Percentiles rank a stretch among this genome's conserved stretches.
phyloP scores from a whole-genome alignment of 2,797 vertebrate genomes.

The Tenualosa ilisha region DNA sequence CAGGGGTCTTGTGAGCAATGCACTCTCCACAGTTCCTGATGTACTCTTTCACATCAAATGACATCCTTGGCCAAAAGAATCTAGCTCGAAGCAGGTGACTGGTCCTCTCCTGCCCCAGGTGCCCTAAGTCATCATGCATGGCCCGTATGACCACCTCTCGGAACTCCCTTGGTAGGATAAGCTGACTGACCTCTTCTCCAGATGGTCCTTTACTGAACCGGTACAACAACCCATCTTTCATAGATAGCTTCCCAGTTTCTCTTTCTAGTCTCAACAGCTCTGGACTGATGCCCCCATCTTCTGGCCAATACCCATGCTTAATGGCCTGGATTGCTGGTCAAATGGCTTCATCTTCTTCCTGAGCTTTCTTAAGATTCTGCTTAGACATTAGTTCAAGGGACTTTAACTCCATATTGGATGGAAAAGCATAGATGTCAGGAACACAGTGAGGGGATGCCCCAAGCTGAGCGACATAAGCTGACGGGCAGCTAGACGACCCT shows the following conservation, averaged over 20 bases:
- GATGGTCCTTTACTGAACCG: too few relatives aligned
- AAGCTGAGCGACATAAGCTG: too few relatives aligned
- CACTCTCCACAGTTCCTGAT: slow-evolving; percentile 39
- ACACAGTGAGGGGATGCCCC: too few relatives aligned
- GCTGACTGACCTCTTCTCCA: too few relatives aligned
- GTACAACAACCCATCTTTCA: background rate
- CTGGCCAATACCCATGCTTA: background rate
- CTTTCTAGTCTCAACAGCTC: background rate
- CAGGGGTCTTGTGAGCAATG: slow-evolving; percentile 14
- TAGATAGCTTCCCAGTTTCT: slow-evolving; percentile 10
- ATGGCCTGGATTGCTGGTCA: slow-evolving; percentile 16
- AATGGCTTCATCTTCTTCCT: slow-evolving; percentile 20
- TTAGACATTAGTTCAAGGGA: background rate
- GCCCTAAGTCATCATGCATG: slow-evolving; percentile 39
- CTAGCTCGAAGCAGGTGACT: slow-evolving; percentile 26
- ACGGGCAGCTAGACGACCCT: too few relatives aligned
- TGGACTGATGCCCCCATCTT: too few relatives aligned
- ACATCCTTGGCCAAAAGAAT: slow-evolving; percentile 42
- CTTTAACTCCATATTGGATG: too few relatives aligned
- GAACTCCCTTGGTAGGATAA: slow-evolving; percentile 24
- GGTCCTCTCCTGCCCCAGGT: slow-evolving; percentile 33
- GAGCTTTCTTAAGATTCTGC: background rate
- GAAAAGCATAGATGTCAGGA: too few relatives aligned
- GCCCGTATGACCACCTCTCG: slow-evolving; percentile 25
- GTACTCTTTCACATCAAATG: slow-evolving; percentile 26